Evolutionary conservation across 1,140 invertebrate genomes (phyloP), one percentile per base, ranked within the genome.

Genomic region (Rhopalosiphum maidis): DNA sequence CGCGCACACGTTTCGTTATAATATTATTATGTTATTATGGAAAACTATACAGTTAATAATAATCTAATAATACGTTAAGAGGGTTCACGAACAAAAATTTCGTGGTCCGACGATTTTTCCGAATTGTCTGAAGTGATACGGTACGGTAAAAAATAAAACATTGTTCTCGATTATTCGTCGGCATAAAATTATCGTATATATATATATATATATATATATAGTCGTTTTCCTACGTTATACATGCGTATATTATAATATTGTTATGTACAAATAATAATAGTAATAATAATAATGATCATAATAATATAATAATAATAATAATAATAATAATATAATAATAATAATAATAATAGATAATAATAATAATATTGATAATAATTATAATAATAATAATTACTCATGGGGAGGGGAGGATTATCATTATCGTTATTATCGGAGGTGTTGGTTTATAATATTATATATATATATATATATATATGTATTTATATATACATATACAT

Each of bases 281-380:
- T 85, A 37, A 82, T 82, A 60, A 60, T 60, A 85, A 85, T 85
- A n/a, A 48, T 87, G 5, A 87, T 87, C 48, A 87, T 85, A 37
- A 88, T 41, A 37, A 25, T n/a, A 51, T 55, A 55, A 55, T 15
- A 60, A 60, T 90, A 60, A 90, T 90, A 90, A 41, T 90, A 90
- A 30, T 54, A 88, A 60, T 90, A 60, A 90, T 90, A 90, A 41
- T 90, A 90, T 18, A 37, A 88, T 83, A 82, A 82, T 82, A 82
- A 43, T 87, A 87, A 87, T 46, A 43, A 86, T 86, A 85, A 85
- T 85, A 85, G 8, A 85, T 85, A 43, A 85, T 46, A n/a, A 43
- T 86, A 25, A 87, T 87, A n/a, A 87, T 87, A n/a, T n/a, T 46
- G 21, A 87, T 46, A n/a, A 87, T 87, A 46, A 86, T 89, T 54